Evolutionary conservation across 1,140 invertebrate species (phyloP).

Genomic region (Zaprionus ghesquierei): DNA sequence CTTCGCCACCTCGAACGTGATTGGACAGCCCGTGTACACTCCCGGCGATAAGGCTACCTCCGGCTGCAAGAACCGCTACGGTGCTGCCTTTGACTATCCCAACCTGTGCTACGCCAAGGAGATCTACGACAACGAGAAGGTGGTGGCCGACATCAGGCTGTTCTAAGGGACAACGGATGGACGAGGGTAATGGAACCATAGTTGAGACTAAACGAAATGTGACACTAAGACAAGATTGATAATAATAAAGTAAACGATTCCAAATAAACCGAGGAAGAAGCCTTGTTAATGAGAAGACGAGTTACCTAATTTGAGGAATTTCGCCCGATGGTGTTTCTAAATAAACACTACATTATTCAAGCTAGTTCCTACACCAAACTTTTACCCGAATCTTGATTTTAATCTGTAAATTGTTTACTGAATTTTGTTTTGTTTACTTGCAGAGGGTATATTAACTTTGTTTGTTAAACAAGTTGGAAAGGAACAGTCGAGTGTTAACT

Average conservation of each 20-base stretch:
- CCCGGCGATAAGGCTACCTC: slow-evolving; percentile 36
- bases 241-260: slow-evolving; percentile 20
- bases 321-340: too few species aligned
- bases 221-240: background rate
- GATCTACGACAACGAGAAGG: slow-evolving; percentile 68
- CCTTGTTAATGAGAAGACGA: too few species aligned
- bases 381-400: too few species aligned
- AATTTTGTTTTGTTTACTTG: too few species aligned
- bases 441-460: too few species aligned
- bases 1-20: slow-evolving; percentile 43
- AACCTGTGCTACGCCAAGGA: slow-evolving; percentile 62
- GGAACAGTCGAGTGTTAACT: too few species aligned
- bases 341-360: too few species aligned
- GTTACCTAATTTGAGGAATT: too few species aligned
- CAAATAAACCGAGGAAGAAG: background rate
- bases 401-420: too few species aligned
- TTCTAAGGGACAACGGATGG: background rate
- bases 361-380: too few species aligned
- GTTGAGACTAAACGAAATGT: background rate
- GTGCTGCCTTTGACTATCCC: slow-evolving; percentile 44
- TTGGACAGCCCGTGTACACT: slow-evolving; percentile 43
- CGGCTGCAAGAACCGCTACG: slow-evolving; percentile 43
- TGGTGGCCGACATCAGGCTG: slow-evolving; percentile 28
- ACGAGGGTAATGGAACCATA: background rate
- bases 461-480: too few species aligned